Evolutionary conservation across 2,113 vertebrate genomes (phyloP), one percentile per base, ranked within the genome.

Genomic region (Haemorhous mexicanus): DNA sequence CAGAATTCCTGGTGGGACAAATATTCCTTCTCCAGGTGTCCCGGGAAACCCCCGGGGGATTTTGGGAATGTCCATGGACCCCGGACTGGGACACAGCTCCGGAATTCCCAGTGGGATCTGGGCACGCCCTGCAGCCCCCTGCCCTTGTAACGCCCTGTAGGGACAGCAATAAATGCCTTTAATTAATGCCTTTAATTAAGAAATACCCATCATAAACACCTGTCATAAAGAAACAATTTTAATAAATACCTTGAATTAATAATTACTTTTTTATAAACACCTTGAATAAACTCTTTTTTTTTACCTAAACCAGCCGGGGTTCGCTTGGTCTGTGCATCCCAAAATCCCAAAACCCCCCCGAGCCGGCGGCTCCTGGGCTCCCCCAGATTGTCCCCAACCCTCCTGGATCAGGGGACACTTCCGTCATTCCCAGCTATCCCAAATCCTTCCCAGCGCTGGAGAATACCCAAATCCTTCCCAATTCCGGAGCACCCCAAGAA

Each of bases 11-110:
- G 7, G 13, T 0, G 0, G 70, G 64, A 86, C 10, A 11, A 55
- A 26, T 7, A 62, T 26, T 21, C 61, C 30, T 1, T 7, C 22
- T 20, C 39, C 7, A 0, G 20, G 24, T 77, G 43, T 12, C 16
- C n/a, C 8, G 12, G 35, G n/a, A 16, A 37, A 6, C 37, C 59
- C 19, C 27, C 5, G 10, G 7, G 6, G n/a, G 35, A 7, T 12
- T 13, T 27, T 28, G 35, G 61, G 50, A 28, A 24, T 18, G 23
- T 43, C 67, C 47, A 9, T 10, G 6, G 7, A 21, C 46, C n/a
- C 16, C 4, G 2, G 16, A 15, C 14, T 0, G 1, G 62, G 30
- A 35, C 13, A 49, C 3, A 0, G 50, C 22, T 26, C 55, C 10
- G 30, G 50, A 2, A 15, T 76, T 3, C 2, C 26, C 73, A 3